phyloP scores from a whole-genome alignment of 2,888 invertebrate genomes.

The Chironomus riparius region DNA sequence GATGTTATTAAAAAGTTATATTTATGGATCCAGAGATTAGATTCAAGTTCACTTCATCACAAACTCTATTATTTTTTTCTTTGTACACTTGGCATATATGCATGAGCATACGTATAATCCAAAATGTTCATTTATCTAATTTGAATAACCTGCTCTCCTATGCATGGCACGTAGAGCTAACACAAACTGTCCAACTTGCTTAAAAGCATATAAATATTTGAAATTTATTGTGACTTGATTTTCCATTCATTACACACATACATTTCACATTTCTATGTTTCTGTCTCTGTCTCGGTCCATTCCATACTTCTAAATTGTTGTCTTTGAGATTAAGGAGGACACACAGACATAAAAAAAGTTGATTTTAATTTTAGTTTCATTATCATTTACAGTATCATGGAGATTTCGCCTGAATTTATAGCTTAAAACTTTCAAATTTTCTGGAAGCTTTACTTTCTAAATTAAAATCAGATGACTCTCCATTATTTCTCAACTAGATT shows the following conservation, averaged over 20 bases:
- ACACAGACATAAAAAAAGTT: too few relatives aligned
- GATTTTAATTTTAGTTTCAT: too few relatives aligned
- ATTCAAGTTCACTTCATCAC: too few relatives aligned
- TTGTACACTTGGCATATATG: background rate
- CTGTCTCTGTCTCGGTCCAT: too few relatives aligned
- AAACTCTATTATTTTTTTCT: too few relatives aligned
- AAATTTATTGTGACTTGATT: constrained; percentile 22
- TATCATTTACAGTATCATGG: too few relatives aligned
- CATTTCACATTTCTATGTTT: background rate
- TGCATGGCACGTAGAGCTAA: too few relatives aligned
- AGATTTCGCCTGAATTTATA: too few relatives aligned
- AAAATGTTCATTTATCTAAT: background rate
- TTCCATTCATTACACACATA: background rate
- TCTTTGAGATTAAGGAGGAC: too few relatives aligned
- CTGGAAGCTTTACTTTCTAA: background rate
- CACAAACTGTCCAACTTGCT: background rate
- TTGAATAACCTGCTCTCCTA: background rate
- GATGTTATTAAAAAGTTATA: background rate
- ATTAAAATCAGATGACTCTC: too few relatives aligned
- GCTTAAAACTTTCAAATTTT: background rate
- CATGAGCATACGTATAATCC: background rate
- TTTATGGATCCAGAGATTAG: background rate
- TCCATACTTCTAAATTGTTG: too few relatives aligned
- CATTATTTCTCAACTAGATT: too few relatives aligned
- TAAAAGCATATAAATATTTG: constrained; percentile 11